Percentiles rank a stretch among this genome's conserved stretches.
phyloP scores from a whole-genome alignment of 2,797 vertebrate species.

The Corythornis leucogaster region DNA sequence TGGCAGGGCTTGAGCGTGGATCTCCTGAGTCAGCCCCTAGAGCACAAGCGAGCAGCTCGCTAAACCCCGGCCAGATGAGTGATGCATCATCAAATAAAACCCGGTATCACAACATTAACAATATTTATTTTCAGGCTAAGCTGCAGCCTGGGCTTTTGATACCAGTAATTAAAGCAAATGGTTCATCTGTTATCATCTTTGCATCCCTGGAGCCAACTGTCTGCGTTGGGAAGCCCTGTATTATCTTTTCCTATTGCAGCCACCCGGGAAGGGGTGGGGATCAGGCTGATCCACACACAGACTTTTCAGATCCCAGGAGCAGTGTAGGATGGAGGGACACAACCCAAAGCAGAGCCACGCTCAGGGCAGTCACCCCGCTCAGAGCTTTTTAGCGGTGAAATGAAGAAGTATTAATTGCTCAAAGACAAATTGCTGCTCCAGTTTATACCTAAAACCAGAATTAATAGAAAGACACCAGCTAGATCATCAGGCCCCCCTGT shows the following conservation, averaged over 20 bases:
- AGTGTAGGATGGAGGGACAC: fast-evolving
- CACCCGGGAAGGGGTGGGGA: background rate
- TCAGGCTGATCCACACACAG: background rate
- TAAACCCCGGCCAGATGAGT: conserved; percentile 14
- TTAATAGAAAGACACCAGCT: background rate
- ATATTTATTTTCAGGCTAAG: conserved; percentile 61
- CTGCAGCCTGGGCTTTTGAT: conserved; percentile 53
- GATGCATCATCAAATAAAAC: conserved; percentile 33
- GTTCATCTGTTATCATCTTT: conserved; percentile 22
- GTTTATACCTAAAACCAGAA: background rate
- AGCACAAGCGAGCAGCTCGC: background rate
- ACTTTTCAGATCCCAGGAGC: background rate
- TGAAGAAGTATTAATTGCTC: background rate
- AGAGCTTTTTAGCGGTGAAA: background rate
- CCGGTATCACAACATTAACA: conserved; percentile 49
- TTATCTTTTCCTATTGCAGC: background rate
- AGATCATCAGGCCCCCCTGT: fast-evolving
- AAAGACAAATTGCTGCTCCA: background rate
- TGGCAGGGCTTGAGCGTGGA: background rate
- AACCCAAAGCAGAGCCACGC: background rate
- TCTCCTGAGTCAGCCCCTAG: conserved; percentile 1
- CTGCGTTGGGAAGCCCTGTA: background rate
- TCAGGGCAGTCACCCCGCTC: background rate
- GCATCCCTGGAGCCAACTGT: background rate
- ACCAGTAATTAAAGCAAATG: conserved; percentile 61